These are phyloP conservation scores for Patiria miniata DNA, from an alignment of 35 echinoderm and acorn worm species.

Conservation along the genomic window DNA sequence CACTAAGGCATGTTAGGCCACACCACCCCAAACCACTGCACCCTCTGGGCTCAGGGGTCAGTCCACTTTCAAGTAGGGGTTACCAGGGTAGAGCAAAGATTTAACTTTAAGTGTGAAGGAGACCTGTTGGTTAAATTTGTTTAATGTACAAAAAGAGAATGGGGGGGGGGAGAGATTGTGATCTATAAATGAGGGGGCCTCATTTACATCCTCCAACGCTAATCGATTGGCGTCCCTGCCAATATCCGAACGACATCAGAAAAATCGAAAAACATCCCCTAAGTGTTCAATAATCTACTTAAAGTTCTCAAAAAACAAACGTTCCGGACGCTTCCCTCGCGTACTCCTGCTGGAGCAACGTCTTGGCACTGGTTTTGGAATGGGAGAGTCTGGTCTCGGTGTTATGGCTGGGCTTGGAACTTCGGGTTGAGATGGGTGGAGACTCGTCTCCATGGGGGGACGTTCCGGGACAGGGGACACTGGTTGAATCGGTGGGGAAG, in stretches of 20 bases:
- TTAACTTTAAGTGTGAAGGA: too few species aligned
- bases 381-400: conserved; percentile 5
- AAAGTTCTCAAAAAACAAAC: neutral
- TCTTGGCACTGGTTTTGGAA: neutral
- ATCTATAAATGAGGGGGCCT: too few species aligned
- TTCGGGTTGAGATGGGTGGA: neutral
- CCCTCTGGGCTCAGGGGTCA: too few species aligned
- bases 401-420: neutral
- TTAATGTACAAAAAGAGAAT: too few species aligned
- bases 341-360: neutral
- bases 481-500: neutral
- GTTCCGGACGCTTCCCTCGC: neutral
- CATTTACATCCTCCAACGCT: neutral
- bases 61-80: too few species aligned
- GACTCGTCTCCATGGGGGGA: neutral
- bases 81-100: too few species aligned
- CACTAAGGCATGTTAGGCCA: too few species aligned
- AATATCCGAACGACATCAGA: neutral
- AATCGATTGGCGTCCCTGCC: conserved; percentile 1
- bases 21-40: too few species aligned
- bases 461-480: neutral
- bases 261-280: neutral
- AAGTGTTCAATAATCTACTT: neutral
- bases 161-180: too few species aligned
- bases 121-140: too few species aligned